phyloP scores from a whole-genome alignment of 2,797 vertebrate species.

The Sphenodon punctatus region DNA sequence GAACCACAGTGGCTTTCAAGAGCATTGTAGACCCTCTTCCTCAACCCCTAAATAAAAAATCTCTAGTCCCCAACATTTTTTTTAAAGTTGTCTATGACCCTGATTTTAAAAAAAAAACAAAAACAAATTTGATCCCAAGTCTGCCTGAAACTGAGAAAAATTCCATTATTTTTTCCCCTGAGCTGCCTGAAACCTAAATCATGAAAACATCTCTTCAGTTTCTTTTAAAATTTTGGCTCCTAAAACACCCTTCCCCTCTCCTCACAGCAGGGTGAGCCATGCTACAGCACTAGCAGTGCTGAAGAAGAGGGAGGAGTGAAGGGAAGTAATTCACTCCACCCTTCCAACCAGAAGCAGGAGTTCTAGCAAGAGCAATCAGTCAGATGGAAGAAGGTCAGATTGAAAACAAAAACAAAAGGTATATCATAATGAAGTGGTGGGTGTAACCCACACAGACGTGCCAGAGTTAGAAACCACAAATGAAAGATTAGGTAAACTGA shows the following conservation, averaged over 20 bases:
- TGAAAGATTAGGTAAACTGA: not conserved
- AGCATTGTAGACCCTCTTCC: too few relatives aligned
- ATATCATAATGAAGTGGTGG: not conserved
- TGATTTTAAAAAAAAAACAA: not conserved
- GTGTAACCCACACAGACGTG: conserved; percentile 21
- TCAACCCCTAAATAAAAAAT: too few relatives aligned
- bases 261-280: conserved; percentile 46
- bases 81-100: too few relatives aligned
- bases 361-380: not conserved
- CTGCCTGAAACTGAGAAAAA: too few relatives aligned
- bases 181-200: conserved; percentile 4
- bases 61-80: too few relatives aligned
- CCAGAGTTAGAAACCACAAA: rapidly evolving
- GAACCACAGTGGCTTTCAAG: too few relatives aligned
- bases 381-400: conserved; percentile 36
- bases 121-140: not conserved
- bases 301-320: conserved; percentile 54
- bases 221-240: conserved; percentile 19
- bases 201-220: conserved; percentile 1
- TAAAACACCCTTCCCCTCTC: conserved; percentile 58
- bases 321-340: conserved; percentile 59
- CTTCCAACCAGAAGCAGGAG: conserved; percentile 51
- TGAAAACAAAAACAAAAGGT: conserved; percentile 22
- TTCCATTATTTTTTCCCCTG: not conserved
- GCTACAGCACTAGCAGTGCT: conserved; percentile 13